These are phyloP conservation scores for Clarias platycephalus DNA, from an alignment of 2,797 vertebrate genomes.

Conservation along the genomic window DNA sequence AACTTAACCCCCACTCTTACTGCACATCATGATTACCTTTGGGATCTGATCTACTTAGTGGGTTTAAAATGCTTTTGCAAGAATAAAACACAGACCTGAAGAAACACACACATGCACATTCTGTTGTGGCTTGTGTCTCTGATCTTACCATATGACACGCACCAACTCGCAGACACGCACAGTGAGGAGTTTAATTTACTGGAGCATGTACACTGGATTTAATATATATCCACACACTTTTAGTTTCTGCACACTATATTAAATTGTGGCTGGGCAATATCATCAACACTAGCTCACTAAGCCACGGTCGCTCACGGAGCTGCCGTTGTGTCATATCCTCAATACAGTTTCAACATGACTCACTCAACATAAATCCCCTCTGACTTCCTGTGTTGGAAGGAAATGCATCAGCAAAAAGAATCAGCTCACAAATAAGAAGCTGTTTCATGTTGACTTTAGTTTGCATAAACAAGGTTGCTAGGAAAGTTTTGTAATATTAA, in stretches of 20 bases:
- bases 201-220: not conserved
- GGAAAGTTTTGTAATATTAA: not conserved
- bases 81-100: not conserved
- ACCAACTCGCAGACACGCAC: not conserved
- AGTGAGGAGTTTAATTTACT: not conserved
- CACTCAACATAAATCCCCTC: not conserved
- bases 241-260: not conserved
- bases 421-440: not conserved
- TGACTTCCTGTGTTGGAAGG: not conserved
- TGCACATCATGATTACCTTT: slow-evolving; percentile 5
- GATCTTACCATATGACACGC: not conserved
- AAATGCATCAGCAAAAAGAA: not conserved
- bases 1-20: not conserved
- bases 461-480: not conserved
- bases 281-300: not conserved
- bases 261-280: not conserved
- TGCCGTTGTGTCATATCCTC: not conserved
- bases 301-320: not conserved
- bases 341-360: no score
- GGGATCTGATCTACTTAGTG: not conserved
- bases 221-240: not conserved
- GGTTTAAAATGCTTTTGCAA: not conserved
- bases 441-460: not conserved
- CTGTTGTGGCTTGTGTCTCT: not conserved
- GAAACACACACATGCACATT: not conserved